Evolutionary conservation across 1,140 invertebrate genomes (phyloP), one percentile per base, ranked within the genome.

Genomic region (Hypothenemus hampei): DNA sequence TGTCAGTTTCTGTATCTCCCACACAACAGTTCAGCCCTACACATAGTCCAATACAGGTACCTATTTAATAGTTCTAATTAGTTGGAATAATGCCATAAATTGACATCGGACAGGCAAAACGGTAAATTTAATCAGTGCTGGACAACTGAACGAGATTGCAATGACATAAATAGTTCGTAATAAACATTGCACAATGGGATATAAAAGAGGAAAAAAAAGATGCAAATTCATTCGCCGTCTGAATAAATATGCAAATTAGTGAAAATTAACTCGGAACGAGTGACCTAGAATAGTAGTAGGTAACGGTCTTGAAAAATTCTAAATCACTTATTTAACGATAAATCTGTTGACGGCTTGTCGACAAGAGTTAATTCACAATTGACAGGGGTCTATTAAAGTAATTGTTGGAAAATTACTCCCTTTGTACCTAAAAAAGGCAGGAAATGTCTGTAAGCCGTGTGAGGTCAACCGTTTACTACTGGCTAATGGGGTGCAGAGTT

Each of bases 31-130:
- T 77, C 57, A 84, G 82, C 7, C 90, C 90, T 6, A 91, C 87
- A 3, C 89, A 93, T 65, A 91, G 89, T 22, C 90, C 89, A 8
- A 83, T 92, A 22, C 87, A 91, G 73, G 81, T 81, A 57, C 61
- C 57, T 16, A n/a, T 31, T 31, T 11, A 43, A 23, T 11, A 21
- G 19, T 21, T 21, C 23, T 16, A 16, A 21, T 23, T 43, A 11
- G 40, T 21, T 23, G 18, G n/a, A 21, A 37, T 37, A 37, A 16
- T 37, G 7, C 35, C 11, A 3, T 37, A 37, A 13, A 37, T 16
- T 16, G 11, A 16, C 16, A 8, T 11, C n/a, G n/a, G n/a, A n/a
- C n/a, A n/a, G n/a, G n/a, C n/a, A n/a, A n/a, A n/a, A n/a, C n/a
- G n/a, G 3, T 31, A 31, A 31, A 31, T 37, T 37, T 7, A 37